These are phyloP conservation scores for Tauraco erythrolophus DNA, from an alignment of 2,113 vertebrate genomes.

Conservation along the genomic window DNA sequence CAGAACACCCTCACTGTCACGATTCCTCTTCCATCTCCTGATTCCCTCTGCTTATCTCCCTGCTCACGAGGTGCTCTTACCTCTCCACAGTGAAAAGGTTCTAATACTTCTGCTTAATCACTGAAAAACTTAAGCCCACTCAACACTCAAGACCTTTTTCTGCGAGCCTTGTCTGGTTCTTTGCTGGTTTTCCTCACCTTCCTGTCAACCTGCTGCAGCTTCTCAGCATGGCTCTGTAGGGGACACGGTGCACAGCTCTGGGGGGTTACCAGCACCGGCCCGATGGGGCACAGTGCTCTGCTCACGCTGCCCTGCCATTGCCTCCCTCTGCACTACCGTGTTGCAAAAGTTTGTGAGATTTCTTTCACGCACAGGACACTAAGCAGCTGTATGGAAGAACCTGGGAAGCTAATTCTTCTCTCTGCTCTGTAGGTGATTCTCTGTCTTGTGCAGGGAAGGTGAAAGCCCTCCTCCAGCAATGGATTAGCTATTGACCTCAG, in stretches of 20 bases:
- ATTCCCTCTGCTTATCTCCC: not conserved
- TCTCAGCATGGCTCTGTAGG: not conserved
- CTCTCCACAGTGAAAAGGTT: not conserved
- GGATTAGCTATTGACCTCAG: not conserved
- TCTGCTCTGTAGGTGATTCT: not conserved
- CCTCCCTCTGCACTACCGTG: not conserved
- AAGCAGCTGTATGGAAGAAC: not conserved
- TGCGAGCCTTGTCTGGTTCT: not conserved
- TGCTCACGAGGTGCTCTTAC: not conserved
- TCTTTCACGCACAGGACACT: not conserved
- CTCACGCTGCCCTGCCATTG: not conserved
- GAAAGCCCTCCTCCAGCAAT: not conserved
- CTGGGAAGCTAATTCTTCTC: not conserved
- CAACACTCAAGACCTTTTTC: not conserved
- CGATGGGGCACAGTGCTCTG: rapidly evolving
- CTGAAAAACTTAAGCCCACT: not conserved
- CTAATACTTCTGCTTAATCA: not conserved
- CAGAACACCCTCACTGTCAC: not conserved
- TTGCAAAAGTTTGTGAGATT: not conserved
- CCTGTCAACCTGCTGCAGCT: not conserved
- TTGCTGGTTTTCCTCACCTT: not conserved
- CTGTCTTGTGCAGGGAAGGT: not conserved
- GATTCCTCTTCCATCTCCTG: not conserved
- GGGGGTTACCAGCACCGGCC: not conserved
- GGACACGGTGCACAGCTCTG: not conserved